A percentile compares a stretch with the other conserved stretches of the same genome.
Evolutionary conservation across 1,140 invertebrate species (phyloP).

Genomic region (Holcopasites calliopsidis): DNA sequence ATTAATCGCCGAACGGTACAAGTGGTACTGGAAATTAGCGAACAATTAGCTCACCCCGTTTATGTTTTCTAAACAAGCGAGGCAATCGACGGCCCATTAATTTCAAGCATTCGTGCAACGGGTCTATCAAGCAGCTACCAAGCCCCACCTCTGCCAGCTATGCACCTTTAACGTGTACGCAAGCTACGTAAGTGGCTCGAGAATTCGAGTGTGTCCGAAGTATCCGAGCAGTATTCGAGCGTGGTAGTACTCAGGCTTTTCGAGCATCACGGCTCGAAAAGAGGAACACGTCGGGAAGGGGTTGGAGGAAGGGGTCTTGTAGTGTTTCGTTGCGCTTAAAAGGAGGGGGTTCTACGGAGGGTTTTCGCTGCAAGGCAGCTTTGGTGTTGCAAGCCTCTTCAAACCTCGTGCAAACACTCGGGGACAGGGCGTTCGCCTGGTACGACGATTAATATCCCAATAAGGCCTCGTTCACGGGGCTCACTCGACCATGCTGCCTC

Average conservation of each 20-base stretch:
- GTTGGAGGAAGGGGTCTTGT: constrained; percentile 60
- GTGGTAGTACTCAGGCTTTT: constrained; percentile 55
- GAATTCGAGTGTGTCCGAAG: constrained; percentile 52
- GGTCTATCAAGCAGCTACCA: constrained; percentile 36
- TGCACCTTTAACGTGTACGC: constrained; percentile 18
- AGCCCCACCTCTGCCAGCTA: constrained; percentile 2
- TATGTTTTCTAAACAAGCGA: constrained; percentile 72
- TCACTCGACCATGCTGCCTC: constrained; percentile 67
- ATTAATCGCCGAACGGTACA: constrained; percentile 12
- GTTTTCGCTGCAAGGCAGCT: constrained; percentile 60
- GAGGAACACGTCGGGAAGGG: constrained; percentile 47
- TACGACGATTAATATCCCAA: constrained; percentile 76
- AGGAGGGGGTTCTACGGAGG: constrained; percentile 50
- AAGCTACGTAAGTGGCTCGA: constrained; percentile 38
- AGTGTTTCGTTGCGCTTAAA: constrained; percentile 72
- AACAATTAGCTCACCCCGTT: constrained; percentile 71
- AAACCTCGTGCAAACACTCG: constrained; percentile 74
- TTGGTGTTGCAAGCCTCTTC: constrained; percentile 74
- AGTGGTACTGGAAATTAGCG: constrained; percentile 74
- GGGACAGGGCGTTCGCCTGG: constrained; percentile 61
- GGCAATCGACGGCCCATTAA: constrained; percentile 69
- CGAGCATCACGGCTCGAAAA: constrained; percentile 55
- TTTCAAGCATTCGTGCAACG: constrained; percentile 67
- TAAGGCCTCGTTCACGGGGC: constrained; percentile 66
- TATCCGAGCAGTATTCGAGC: constrained; percentile 58